Percentiles rank a stretch among this genome's conserved stretches.
Evolutionary conservation across 2,113 vertebrate genomes (phyloP).

Genomic region (Pygoscelis adeliae): DNA sequence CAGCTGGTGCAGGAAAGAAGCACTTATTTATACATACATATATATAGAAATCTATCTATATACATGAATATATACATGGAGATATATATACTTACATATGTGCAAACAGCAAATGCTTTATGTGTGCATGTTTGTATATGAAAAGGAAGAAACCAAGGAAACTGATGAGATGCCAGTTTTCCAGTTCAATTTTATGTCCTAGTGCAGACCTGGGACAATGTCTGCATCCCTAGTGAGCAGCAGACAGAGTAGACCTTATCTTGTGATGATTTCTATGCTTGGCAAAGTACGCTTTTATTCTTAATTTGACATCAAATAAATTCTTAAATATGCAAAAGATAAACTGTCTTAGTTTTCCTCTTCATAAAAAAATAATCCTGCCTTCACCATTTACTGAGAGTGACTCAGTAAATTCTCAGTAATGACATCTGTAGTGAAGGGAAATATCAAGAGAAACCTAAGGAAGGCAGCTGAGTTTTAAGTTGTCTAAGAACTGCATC

Average conservation of each 20-base stretch:
- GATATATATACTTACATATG: background rate
- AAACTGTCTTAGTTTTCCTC: background rate
- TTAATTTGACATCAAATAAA: slow-evolving; percentile 41
- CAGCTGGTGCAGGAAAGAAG: slow-evolving; percentile 31
- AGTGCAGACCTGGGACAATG: background rate
- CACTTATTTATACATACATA: background rate
- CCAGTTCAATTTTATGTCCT: background rate
- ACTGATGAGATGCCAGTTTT: background rate
- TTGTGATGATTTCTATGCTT: background rate
- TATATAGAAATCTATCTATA: background rate
- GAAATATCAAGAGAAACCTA: slow-evolving; percentile 46
- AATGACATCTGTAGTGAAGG: slow-evolving; percentile 22
- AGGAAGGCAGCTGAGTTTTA: background rate
- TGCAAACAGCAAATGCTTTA: background rate
- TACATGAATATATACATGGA: background rate
- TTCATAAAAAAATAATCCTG: background rate
- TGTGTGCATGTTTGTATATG: background rate
- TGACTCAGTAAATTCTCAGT: slow-evolving; percentile 26
- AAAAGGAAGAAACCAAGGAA: background rate
- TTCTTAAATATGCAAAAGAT: slow-evolving; percentile 37
- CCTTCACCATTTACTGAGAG: background rate
- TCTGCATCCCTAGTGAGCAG: background rate
- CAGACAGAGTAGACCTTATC: background rate
- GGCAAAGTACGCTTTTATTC: background rate
- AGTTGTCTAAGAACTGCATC: slow-evolving; percentile 23